A percentile compares a stretch with the other conserved stretches of the same genome.
Evolutionary conservation across 2,113 vertebrate species (phyloP).

Genomic region (Crypturellus undulatus): DNA sequence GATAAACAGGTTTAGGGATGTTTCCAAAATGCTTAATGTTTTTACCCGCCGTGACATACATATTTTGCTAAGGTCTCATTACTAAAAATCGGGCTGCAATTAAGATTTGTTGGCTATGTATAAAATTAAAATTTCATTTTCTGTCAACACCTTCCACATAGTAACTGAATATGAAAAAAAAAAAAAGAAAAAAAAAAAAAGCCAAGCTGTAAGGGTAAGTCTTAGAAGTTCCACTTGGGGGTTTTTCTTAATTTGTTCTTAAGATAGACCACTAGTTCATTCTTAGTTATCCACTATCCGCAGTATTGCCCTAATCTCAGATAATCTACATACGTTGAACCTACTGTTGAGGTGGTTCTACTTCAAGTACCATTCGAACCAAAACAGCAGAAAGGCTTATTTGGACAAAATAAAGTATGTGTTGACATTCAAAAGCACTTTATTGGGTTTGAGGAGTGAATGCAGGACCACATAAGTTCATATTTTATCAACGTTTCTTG

Average conservation of each 20-base stretch:
- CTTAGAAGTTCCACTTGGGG: constrained; percentile 7
- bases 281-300: background rate
- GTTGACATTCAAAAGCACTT: background rate
- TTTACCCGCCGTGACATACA: constrained; percentile 54
- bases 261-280: background rate
- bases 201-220: constrained; percentile 50
- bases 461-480: background rate
- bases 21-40: constrained; percentile 71
- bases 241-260: background rate
- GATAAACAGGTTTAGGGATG: constrained; percentile 72
- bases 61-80: constrained; percentile 71
- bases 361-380: background rate
- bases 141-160: constrained; percentile 71
- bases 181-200: background rate
- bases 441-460: background rate
- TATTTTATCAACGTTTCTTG: background rate
- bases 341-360: background rate
- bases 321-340: background rate
- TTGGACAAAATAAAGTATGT: background rate
- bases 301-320: background rate
- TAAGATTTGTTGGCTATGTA: constrained; percentile 71
- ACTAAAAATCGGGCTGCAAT: constrained; percentile 70
- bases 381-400: background rate
- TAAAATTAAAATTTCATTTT: constrained; percentile 73
- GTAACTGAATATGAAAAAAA: constrained; percentile 47